These are phyloP conservation scores for Agrilus cyanescens DNA, from an alignment of 2,888 invertebrate species.

Conservation along the genomic window DNA sequence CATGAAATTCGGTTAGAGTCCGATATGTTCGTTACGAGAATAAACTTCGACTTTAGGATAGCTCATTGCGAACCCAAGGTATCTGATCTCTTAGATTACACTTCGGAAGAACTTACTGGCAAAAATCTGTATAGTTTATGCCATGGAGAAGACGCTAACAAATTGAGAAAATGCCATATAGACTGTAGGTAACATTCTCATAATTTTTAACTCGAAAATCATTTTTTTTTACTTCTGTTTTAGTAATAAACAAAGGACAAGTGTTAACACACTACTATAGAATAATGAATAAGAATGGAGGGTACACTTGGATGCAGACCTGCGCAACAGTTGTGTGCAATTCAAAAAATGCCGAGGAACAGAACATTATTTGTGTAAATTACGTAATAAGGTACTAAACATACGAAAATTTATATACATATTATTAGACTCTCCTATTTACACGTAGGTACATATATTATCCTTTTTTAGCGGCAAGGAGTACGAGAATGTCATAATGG, in stretches of 20 bases:
- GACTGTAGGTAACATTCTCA: constrained; percentile 53
- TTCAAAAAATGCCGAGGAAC: constrained; percentile 91
- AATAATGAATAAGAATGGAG: constrained; percentile 91
- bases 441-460: background rate
- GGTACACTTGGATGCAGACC: constrained; percentile 93
- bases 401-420: too few relatives aligned
- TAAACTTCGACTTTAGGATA: constrained; percentile 92
- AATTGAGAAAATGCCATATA: constrained; percentile 85
- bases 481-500: constrained; percentile 83
- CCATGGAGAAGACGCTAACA: constrained; percentile 91
- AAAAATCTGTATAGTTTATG: constrained; percentile 89
- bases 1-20: constrained; percentile 92
- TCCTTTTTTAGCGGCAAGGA: constrained; percentile 62
- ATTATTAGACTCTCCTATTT: background rate
- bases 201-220: constrained; percentile 5
- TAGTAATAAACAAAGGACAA: constrained; percentile 94
- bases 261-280: constrained; percentile 93
- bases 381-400: constrained; percentile 78
- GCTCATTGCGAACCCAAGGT: constrained; percentile 97
- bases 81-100: constrained; percentile 84
- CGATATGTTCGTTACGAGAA: constrained; percentile 93
- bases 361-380: constrained; percentile 94
- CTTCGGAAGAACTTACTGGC: constrained; percentile 85
- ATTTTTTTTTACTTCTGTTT: constrained; percentile 30
- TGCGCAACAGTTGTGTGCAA: constrained; percentile 95